Evolutionary conservation across 2,888 invertebrate genomes (phyloP), one percentile per base, ranked within the genome.

Genomic region (Drosophila silvestris): DNA sequence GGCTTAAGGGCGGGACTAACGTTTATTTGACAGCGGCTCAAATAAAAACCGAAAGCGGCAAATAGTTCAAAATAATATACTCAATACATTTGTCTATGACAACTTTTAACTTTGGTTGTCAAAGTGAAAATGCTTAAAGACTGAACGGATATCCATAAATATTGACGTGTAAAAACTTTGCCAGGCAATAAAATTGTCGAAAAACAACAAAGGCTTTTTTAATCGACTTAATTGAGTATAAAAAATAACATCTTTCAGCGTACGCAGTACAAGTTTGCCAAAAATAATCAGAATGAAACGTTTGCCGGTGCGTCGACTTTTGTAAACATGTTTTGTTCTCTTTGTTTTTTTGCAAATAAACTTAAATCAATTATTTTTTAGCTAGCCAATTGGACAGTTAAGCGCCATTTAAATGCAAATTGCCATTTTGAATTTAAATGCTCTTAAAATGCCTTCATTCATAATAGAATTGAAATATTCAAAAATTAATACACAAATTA

Each of bases 401-500:
- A 37, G 19, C 5, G 26, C 26, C 7, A 1, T 37, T 37, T 35
- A 35, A 56, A 56, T 56, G 56, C 56, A 56, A 56, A 56, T 56
- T 56, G 26, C 4, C 56, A 28, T 37, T 52, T 35, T 19, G 7
- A 1, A 52, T 51, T 39, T 30, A 57, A 57, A 12, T 39, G 19
- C 7, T n/a, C 57, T 68, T 41, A 35, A 57, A 52, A 57, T 19
- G 28, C 16, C 51, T 14, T 74, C 66, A 66, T 30, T 67, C 39
- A 63, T 30, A 33, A 70, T 75, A 19, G 63, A 68, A 32, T 56
- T 70, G 54, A 7, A 14, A 16, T 28, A 35, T 32, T 52, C 26
- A 39, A 39, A 68, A 59, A 39, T 62, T 70, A 78, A 78, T 75
- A 47, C 76, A 69, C 68, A 79, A 69, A 79, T 79, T 60, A 71